Evolutionary conservation across 2,797 vertebrate species (phyloP), one percentile per base, ranked within the genome.

Genomic region (Cyprinodon diabolis): DNA sequence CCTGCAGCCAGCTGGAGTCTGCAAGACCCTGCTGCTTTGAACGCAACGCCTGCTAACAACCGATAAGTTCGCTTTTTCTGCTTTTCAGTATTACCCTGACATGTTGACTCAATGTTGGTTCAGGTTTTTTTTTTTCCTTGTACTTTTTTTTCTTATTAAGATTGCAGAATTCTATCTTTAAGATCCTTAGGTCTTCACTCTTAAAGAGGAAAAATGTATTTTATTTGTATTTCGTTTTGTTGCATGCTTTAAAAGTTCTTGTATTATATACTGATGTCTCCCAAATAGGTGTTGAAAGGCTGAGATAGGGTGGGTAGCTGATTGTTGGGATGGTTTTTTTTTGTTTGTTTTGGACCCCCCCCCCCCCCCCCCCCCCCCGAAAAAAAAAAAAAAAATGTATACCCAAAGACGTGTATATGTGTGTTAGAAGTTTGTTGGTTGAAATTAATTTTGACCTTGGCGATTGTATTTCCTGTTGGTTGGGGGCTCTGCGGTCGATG

Each of bases 181-280:
- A 95, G 96, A 93, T 95, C 94, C 90, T 95, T 95, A 95, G 95
- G 94, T 95, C 94, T 96, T 92, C 88, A 95, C 95, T 97, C 96
- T 96, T 91, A 90, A 96, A 97, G 95, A 97, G 96, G 93, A 94
- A 94, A 91, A 89, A 77, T 84, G 56, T 92, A 84, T 92, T 92
- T 92, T 82, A 82, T 91, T 89, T 89, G n/a, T 87, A 89, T 90
- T 90, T 81, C 78, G 86, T 85, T 92, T 89, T 87, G 76, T 88
- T 91, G 95, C 93, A 94, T 94, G 94, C 94, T 91, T 94, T 88
- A 94, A 94, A 76, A 87, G 86, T 87, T 84, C 87, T 87, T 87
- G 84, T 92, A 76, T 90, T 91, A 90, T 91, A 90, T 89, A 89
- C 81, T 79, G 82, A 86, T 80, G 84, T 92, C 91, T 90, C 89